Percentiles rank a stretch among this genome's conserved stretches.
Conservation (phyloP, 2,113 vertebrate genomes). For the Varanus komodoensis region DNA sequence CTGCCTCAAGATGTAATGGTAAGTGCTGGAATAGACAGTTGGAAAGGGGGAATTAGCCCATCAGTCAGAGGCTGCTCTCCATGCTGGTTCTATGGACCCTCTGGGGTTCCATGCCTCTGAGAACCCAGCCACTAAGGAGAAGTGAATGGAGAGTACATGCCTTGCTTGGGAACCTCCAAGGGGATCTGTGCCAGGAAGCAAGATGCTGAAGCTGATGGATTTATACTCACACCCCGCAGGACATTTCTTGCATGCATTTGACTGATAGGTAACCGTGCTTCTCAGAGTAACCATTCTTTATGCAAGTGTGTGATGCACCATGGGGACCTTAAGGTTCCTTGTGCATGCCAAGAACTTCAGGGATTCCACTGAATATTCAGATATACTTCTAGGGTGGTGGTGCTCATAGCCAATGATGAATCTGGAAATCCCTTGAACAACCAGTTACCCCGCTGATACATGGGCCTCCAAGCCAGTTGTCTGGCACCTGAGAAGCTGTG, state of each 20-base stretch:
- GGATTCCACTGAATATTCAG: not conserved
- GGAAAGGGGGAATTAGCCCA: too few species aligned
- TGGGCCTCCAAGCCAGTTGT: not conserved
- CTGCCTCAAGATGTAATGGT: too few species aligned
- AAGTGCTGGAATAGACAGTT: too few species aligned
- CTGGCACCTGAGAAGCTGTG: not conserved
- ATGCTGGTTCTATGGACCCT: too few species aligned
- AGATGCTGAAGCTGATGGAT: not conserved
- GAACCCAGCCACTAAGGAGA: too few species aligned
- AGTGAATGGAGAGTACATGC: not conserved
- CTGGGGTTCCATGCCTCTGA: too few species aligned
- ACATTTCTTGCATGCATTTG: not conserved
- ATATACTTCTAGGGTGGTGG: not conserved
- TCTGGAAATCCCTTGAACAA: not conserved
- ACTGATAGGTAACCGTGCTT: not conserved
- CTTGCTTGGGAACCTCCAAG: not conserved
- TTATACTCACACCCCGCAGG: not conserved
- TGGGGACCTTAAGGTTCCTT: not conserved
- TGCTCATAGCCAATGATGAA: not conserved
- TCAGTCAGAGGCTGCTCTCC: too few species aligned
- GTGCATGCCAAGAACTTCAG: not conserved
- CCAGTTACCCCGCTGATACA: not conserved
- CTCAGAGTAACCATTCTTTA: not conserved
- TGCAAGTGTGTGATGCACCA: not conserved
- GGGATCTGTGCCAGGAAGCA: too few species aligned